Conservation (phyloP, 2,888 invertebrate species). For the Morpho deidamia region DNA sequence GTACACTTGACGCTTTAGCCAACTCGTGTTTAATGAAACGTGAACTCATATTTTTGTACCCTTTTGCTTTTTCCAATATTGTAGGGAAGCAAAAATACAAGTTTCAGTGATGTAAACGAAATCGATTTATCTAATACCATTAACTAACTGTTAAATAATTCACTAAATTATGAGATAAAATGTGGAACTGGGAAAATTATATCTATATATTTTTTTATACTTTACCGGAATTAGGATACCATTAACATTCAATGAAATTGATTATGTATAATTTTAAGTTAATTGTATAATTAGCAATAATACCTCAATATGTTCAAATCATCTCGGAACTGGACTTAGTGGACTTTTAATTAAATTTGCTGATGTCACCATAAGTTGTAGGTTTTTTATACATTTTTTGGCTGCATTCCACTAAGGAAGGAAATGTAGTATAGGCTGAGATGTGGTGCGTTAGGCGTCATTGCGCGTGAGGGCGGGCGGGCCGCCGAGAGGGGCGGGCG, state of each 20-base stretch:
- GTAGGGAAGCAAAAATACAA: constrained; percentile 7
- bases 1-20: constrained; percentile 14
- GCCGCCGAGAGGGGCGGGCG: constrained; percentile 32
- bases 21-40: constrained; percentile 16
- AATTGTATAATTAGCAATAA: not conserved
- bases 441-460: constrained; percentile 42
- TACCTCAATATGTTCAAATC: too few species aligned
- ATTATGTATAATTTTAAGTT: not conserved
- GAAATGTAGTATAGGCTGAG: constrained; percentile 31
- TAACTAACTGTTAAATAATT: too few species aligned
- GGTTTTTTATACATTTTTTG: constrained; percentile 3
- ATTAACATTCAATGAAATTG: too few species aligned
- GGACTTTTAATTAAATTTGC: too few species aligned
- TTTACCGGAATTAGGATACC: too few species aligned
- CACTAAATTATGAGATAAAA: too few species aligned
- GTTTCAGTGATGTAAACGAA: not conserved
- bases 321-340: too few species aligned
- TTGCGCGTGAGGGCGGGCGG: constrained; percentile 39
- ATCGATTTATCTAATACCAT: too few species aligned
- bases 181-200: too few species aligned
- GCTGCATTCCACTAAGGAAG: constrained; percentile 8
- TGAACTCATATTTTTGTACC: constrained; percentile 15
- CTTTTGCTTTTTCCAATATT: constrained; percentile 14
- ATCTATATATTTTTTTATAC: too few species aligned
- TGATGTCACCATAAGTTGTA: too few species aligned